Conservation (phyloP, 2,113 vertebrate genomes). For the Centrocercus urophasianus region DNA sequence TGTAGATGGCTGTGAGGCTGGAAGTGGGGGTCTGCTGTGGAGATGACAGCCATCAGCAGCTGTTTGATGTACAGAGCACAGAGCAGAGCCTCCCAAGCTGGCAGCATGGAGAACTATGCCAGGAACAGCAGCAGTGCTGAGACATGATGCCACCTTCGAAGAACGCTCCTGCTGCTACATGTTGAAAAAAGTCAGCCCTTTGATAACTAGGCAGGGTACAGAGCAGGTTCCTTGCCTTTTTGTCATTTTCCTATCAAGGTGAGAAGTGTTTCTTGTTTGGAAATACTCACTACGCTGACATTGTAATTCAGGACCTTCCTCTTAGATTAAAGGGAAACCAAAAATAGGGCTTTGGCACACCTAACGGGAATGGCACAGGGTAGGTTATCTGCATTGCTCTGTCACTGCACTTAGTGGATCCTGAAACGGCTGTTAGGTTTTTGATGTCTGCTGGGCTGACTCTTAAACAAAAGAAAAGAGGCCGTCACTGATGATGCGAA, state of each 20-base stretch:
- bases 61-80: not conserved
- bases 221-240: not conserved
- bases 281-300: not conserved
- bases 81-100: not conserved
- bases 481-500: not conserved
- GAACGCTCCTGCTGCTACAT: not conserved
- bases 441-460: not conserved
- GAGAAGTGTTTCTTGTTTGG: not conserved
- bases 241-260: not conserved
- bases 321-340: not conserved
- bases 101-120: not conserved
- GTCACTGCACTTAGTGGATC: not conserved
- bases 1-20: too few species aligned
- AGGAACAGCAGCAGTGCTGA: not conserved
- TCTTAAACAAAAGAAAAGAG: not conserved
- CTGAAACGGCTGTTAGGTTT: not conserved
- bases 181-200: not conserved
- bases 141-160: not conserved
- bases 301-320: not conserved
- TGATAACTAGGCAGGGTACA: not conserved
- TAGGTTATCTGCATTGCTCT: not conserved
- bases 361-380: not conserved
- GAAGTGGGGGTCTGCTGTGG: not conserved
- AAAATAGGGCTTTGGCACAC: not conserved
- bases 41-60: not conserved